Evolutionary conservation across 1,140 invertebrate species (phyloP).

Genomic region (Luehdorfia chinensis): DNA sequence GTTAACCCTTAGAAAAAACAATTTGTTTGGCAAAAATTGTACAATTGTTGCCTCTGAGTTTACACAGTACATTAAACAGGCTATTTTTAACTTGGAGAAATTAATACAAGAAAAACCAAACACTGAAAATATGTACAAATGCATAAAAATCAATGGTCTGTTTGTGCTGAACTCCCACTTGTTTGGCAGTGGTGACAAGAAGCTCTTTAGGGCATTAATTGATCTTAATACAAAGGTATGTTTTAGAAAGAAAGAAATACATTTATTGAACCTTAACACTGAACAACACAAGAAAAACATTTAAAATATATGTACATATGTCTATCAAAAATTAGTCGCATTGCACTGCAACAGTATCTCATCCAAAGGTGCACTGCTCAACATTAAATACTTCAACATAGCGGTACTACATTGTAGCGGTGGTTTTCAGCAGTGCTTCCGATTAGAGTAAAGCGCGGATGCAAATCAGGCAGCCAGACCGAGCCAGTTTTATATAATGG

Average conservation of each 20-base stretch:
- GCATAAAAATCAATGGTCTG: slow-evolving; percentile 85
- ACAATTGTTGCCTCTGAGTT: slow-evolving; percentile 84
- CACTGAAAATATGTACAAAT: slow-evolving; percentile 78
- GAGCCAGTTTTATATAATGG: too few relatives aligned
- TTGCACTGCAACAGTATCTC: too few relatives aligned
- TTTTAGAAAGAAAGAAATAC: too few relatives aligned
- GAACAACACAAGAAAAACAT: too few relatives aligned
- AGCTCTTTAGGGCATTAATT: slow-evolving; percentile 83
- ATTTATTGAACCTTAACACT: too few relatives aligned
- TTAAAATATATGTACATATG: too few relatives aligned
- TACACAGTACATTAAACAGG: slow-evolving; percentile 82
- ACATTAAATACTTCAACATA: neutral
- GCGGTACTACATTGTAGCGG: too few relatives aligned
- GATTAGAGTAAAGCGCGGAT: too few relatives aligned
- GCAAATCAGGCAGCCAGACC: too few relatives aligned
- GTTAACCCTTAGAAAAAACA: slow-evolving; percentile 79
- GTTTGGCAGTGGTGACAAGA: slow-evolving; percentile 89
- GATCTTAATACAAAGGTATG: slow-evolving; percentile 87
- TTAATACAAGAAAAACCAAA: slow-evolving; percentile 75
- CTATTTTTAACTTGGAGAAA: slow-evolving; percentile 81
- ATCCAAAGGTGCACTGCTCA: too few relatives aligned
- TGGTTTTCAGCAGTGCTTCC: too few relatives aligned
- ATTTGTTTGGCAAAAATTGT: slow-evolving; percentile 79
- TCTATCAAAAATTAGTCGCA: too few relatives aligned
- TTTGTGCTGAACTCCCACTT: slow-evolving; percentile 85